Conservation (phyloP, 2,797 vertebrate species). For the Lithobates pipiens region DNA sequence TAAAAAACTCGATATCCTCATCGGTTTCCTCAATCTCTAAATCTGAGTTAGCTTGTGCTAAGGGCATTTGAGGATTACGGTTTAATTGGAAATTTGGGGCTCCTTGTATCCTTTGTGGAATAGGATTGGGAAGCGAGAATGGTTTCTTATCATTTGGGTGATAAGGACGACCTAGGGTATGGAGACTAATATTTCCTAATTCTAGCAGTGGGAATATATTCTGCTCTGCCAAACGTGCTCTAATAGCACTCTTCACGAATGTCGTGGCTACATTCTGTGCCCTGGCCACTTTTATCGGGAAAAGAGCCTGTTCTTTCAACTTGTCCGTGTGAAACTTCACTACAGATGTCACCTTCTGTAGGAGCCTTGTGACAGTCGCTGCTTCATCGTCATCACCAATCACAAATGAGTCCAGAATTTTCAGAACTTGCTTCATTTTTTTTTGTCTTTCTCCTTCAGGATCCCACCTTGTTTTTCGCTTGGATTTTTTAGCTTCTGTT, state of each 20-base stretch:
- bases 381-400: not conserved
- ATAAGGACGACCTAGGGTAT: not conserved
- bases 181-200: not conserved
- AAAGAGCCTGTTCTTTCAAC: not conserved
- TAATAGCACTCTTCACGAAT: not conserved
- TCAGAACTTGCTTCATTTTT: not conserved
- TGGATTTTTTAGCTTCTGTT: no score
- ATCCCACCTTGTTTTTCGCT: not conserved
- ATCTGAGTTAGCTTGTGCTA: no score
- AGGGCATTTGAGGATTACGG: no score
- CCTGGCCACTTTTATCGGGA: constrained; percentile 23
- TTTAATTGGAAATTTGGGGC: no score
- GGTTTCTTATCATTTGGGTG: no score
- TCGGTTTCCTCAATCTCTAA: not conserved
- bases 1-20: constrained; percentile 41
- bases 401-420: not conserved
- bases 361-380: not conserved
- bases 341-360: not conserved
- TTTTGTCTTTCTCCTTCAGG: not conserved
- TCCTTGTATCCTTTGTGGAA: not conserved
- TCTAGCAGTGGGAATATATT: not conserved
- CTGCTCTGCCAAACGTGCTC: not conserved
- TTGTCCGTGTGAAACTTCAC: not conserved
- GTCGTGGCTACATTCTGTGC: constrained; percentile 33
- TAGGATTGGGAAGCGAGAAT: not conserved